Evolutionary conservation across 2,797 vertebrate genomes (phyloP), one percentile per base, ranked within the genome.

Genomic region (Artibeus lituratus): DNA sequence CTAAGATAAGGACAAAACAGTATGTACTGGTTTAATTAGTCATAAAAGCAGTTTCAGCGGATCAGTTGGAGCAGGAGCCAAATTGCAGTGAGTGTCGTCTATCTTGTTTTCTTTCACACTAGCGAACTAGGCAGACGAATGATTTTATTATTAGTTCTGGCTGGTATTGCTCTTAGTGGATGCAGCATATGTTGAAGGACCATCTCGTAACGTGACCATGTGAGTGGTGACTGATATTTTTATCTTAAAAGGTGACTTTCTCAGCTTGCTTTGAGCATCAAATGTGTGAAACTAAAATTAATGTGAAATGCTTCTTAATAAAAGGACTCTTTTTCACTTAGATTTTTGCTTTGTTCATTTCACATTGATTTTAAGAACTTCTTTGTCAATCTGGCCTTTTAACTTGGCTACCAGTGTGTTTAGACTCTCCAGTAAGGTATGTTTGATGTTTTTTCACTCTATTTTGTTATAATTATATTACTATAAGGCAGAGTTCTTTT

Each of bases 331-430:
- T 53, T 24, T 35, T 95, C 74, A 18, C 22, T 88, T 76, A 59
- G 73, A 77, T 53, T 97, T 97, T 96, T 69, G 32, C 24, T 70
- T 70, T 85, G 96, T 88, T 92, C 19, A 55, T 89, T 91, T 92
- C 37, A 74, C 7, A 55, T 8, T 88, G 53, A n/a, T 59, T 83
- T 69, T 96, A 93, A 95, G 26, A 35, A 90, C 44, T 78, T 90
- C 1, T 86, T 91, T 59, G 53, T 82, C 24, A 76, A 86, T 77
- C 32, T 80, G 51, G 82, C 39, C 11, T 90, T 72, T 62, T 82
- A 37, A 81, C 4, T 90, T 91, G 49, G 26, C 47, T 92, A 35
- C 26, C 12, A 91, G 90, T 95, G 24, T 10, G 22, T 93, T 84
- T 94, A 95, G 62, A 83, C 92, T 94, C 8, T 96, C 12, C 83